These are phyloP conservation scores for Camelus dromedarius DNA, from an alignment of 2,113 vertebrate species.

Conservation along the genomic window DNA sequence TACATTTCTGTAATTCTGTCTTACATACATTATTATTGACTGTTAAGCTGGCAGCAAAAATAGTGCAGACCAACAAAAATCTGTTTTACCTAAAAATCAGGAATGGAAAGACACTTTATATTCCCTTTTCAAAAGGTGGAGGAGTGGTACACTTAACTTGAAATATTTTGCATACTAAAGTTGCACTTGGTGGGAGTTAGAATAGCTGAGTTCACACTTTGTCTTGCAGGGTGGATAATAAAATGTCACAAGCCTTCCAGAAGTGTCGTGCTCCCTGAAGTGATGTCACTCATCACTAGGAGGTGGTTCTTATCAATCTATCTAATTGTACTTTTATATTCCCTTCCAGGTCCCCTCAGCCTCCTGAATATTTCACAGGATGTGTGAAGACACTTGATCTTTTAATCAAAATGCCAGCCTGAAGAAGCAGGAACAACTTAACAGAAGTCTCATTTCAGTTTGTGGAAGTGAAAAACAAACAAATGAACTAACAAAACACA, in stretches of 20 bases:
- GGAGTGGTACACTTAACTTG: background rate
- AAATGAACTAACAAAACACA: background rate
- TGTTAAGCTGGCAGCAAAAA: constrained; percentile 41
- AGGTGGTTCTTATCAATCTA: constrained; percentile 48
- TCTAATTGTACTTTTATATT: constrained; percentile 59
- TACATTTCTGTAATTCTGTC: constrained; percentile 65
- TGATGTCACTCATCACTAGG: background rate
- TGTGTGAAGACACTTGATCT: constrained; percentile 20
- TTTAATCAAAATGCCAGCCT: constrained; percentile 54
- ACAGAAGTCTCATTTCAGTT: background rate
- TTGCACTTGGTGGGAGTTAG: constrained; percentile 54
- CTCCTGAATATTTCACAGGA: background rate
- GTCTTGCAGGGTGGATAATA: background rate
- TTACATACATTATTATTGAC: constrained; percentile 60
- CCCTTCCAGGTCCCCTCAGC: background rate
- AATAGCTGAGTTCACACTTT: background rate
- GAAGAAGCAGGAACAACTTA: constrained; percentile 42
- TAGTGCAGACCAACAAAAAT: constrained; percentile 44
- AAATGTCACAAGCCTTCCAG: constrained; percentile 53
- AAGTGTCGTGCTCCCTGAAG: background rate
- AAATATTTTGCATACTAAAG: constrained; percentile 47
- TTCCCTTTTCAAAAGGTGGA: background rate
- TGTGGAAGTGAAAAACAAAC: constrained; percentile 14
- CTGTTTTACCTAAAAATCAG: constrained; percentile 41
- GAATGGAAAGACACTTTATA: constrained; percentile 59